phyloP scores from a whole-genome alignment of 2,113 vertebrate species.

The Todiramphus chloris region DNA sequence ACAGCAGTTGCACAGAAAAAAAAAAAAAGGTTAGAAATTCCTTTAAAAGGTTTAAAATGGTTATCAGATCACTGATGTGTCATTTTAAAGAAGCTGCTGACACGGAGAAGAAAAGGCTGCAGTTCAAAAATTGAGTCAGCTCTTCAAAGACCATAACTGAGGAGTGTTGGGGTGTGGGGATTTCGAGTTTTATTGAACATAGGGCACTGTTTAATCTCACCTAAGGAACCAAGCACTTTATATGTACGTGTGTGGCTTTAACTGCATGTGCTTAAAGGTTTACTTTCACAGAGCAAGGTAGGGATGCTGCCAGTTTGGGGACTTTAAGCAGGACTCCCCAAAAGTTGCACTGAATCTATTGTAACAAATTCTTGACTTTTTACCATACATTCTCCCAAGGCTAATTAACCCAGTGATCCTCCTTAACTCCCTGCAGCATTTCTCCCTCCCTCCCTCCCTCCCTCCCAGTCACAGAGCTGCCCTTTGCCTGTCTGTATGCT shows the following conservation, averaged over 20 bases:
- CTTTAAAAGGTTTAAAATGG: neutral
- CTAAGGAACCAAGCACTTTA: neutral
- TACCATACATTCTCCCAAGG: neutral
- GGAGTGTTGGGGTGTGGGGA: neutral
- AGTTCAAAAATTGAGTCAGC: neutral
- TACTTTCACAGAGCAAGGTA: neutral
- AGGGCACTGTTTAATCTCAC: neutral
- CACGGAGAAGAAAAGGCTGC: neutral
- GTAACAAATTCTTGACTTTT: neutral
- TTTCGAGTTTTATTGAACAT: neutral
- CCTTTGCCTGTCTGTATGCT: constrained; percentile 5
- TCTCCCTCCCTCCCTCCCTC: neutral
- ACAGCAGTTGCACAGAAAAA: neutral
- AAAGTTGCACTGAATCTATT: neutral
- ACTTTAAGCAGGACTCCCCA: neutral
- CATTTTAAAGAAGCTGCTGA: neutral
- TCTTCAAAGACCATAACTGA: neutral
- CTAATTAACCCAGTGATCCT: neutral
- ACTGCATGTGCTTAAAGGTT: neutral
- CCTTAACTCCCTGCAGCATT: neutral
- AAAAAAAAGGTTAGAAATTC: neutral
- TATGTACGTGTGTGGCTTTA: neutral
- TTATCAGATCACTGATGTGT: neutral
- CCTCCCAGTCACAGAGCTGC: neutral
- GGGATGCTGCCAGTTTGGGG: neutral